A percentile compares a stretch with the other conserved stretches of the same genome.
phyloP scores from a whole-genome alignment of 2,113 vertebrate species.

The Rhombomys opimus region DNA sequence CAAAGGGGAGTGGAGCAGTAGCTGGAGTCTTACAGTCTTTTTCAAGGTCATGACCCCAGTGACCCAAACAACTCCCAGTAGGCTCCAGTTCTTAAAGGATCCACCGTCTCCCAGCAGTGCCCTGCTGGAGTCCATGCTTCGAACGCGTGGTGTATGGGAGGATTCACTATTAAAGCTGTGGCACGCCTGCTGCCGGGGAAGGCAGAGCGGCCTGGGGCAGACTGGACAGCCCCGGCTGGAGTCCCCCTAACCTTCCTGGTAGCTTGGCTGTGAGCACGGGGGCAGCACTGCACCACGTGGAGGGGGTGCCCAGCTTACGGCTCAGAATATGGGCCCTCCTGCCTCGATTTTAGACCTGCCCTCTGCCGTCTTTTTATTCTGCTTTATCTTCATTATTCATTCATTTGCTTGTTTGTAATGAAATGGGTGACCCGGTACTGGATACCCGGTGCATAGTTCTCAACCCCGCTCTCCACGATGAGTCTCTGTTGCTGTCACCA shows the following conservation, averaged over 20 bases:
- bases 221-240: too few species aligned
- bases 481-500: not conserved
- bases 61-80: not conserved
- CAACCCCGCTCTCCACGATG: not conserved
- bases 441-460: not conserved
- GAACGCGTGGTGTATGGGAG: not conserved
- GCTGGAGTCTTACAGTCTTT: not conserved
- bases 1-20: not conserved
- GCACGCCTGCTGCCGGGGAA: not conserved
- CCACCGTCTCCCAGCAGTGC: not conserved
- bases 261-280: not conserved
- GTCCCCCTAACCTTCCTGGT: not conserved
- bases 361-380: not conserved
- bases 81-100: not conserved
- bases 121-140: not conserved
- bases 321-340: not conserved
- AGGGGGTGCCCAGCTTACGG: not conserved
- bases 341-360: not conserved
- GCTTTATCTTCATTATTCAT: not conserved
- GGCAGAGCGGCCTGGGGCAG: not conserved
- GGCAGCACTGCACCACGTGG: rapidly evolving
- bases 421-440: not conserved
- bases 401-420: not conserved
- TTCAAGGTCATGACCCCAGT: not conserved
- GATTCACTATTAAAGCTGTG: not conserved